A percentile compares a stretch with the other conserved stretches of the same genome.
phyloP scores from a whole-genome alignment of 2,797 vertebrate species.

The Toxotes lorentzi region DNA sequence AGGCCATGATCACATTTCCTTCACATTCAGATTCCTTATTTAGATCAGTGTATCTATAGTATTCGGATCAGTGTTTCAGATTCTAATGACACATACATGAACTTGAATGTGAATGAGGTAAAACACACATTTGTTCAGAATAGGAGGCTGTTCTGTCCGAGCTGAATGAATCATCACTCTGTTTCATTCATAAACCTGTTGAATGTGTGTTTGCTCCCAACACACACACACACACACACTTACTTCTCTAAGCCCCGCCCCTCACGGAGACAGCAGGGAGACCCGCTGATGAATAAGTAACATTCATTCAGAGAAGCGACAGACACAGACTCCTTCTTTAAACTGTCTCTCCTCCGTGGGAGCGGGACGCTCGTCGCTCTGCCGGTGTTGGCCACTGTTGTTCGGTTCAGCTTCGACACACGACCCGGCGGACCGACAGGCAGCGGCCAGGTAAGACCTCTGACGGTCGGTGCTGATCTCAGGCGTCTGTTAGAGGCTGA shows the following conservation, averaged over 20 bases:
- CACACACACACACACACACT: background rate
- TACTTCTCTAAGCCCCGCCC: conserved; percentile 60
- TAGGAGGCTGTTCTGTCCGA: background rate
- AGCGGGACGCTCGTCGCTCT: background rate
- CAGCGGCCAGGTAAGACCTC: conserved; percentile 45
- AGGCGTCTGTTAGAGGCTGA: background rate
- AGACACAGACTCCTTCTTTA: background rate
- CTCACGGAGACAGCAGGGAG: conserved; percentile 28
- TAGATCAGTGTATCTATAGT: no score
- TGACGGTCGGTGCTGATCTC: background rate
- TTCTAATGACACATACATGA: background rate
- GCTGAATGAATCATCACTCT: conserved; percentile 36
- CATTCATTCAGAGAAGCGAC: conserved; percentile 26
- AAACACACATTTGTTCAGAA: background rate
- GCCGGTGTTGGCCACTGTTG: conserved; percentile 1
- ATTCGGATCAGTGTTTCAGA: background rate
- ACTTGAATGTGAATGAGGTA: background rate
- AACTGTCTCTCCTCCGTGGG: background rate
- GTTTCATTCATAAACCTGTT: conserved; percentile 60
- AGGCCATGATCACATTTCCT: no score
- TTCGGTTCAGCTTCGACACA: background rate
- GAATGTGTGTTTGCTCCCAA: background rate
- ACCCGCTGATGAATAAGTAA: conserved; percentile 40
- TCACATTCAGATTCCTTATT: no score
- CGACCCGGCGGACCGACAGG: background rate